Evolutionary conservation across 1,140 invertebrate genomes (phyloP), one percentile per base, ranked within the genome.

Genomic region (Rhyzopertha dominica): DNA sequence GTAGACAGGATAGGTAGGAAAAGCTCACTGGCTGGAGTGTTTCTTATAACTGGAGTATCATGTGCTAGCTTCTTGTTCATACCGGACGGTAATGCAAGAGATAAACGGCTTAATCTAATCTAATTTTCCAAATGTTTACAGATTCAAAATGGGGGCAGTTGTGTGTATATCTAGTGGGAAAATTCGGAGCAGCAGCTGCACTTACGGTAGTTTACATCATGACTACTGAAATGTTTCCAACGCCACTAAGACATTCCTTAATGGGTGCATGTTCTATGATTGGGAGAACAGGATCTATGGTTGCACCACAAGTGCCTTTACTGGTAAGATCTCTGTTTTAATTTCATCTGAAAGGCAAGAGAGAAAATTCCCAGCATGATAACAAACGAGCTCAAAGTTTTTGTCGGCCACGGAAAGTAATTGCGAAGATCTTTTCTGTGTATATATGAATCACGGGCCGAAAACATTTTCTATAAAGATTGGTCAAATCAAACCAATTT

Each of bases 191-290:
- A 37, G 80, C 82, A 9, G 74, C 77, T 53, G 78, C 81, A 0
- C 85, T 85, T 61, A 78, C 79, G 49, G 75, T 80, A 10, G 65
- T 82, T 5, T 85, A 84, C 65, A 74, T 86, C 49, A 82, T 79
- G 53, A 82, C 82, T 2, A 74, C 80, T 13, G 84, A 87, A 67
- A 69, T 85, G 63, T 87, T 83, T 63, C 84, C 84, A 10, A 87
- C 84, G 8, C 70, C 71, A 35, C 61, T 79, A 38, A 71, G 83
- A 38, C 75, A 76, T 49, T 80, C 79, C 9, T 62, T 82, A 24
- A 69, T 86, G 10, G 80, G 65, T 44, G 80, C 70, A 47, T 80
- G 80, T 53, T 84, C 82, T 22, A 82, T 84, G 69, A 70, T 82
- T 48, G 84, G 81, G 20, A 68, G 82, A 23, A 58, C 84, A 41